Base-by-base conservation (phyloP, 2,113 vertebrate species). In the Ameiurus melas region DNA sequence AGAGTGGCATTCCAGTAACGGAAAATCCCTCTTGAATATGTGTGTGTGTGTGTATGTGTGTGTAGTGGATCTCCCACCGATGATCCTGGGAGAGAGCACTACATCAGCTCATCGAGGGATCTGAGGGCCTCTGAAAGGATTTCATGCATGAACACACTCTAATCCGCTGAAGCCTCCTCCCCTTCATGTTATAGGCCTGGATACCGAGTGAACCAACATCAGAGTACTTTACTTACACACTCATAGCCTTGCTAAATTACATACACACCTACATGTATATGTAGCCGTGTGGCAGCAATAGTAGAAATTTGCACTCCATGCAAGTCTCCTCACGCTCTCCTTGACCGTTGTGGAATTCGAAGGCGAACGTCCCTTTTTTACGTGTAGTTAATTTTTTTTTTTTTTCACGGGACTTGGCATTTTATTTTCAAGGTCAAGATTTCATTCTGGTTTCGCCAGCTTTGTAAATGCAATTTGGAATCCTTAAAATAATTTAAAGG, bases 71-170 rank as follows among this genome's bases (percentile, higher is more conserved):
- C 83, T 90, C 86, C 83, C 75, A 71, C 77, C 78, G 77, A 77
- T 87, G 70, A 90, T 92, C 91, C 89, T 92, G 85, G 89, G 88
- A 92, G 92, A 92, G 93, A 90, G 92, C 90, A 92, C 93, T 92
- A 91, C 89, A 91, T 84, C 86, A 91, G 88, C 90, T 92, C 88
- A 91, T 92, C 88, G 88, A 86, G 89, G 89, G 91, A 85, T 92
- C 36, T 68, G 27, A 62, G 86, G 89, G 90, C 73, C 88, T 93
- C 90, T 87, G 91, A 91, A 92, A 92, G 92, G 90, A 93, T 94
- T 94, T 92, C 89, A 93, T 92, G 93, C 92, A 86, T 87, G 90
- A 92, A 90, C 88, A 92, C 91, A 89, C 87, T 86, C 91, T 89
- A 90, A 84, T 84, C 64, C 81, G 88, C 68, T 70, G 86, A 78